Evolutionary conservation across 2,888 invertebrate species (phyloP), one percentile per base, ranked within the genome.

Genomic region (Deilephila elpenor): DNA sequence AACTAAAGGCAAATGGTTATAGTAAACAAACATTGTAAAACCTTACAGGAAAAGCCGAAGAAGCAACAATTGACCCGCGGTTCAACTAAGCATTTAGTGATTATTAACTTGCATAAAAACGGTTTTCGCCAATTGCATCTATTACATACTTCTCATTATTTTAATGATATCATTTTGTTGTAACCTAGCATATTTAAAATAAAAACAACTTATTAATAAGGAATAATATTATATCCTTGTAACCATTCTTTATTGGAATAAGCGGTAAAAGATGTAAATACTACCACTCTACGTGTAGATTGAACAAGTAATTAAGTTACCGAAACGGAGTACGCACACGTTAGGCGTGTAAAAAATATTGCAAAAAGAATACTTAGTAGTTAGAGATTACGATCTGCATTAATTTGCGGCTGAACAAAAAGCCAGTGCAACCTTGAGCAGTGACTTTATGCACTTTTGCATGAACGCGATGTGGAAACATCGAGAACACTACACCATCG

Each of bases 1-100:
- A 67, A 25, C 25, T 17, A 14, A 51, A 67, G 67, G 25, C 25
- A 67, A 44, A 67, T 25, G 51, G 25, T 80, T 79, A 83, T 84
- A 82, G 78, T 78, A 78, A 80, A 83, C 79, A 75, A 78, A 77
- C 79, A 83, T 84, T 80, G 81, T 80, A 78, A 80, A 81, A 79
- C 82, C 78, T 76, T 80, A 78, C 75, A 75, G 75, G 80, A 80
- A 83, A 81, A 83, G 82, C 82, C 80, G 80, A 80, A 78, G 79
- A 75, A 79, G 79, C 77, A 70, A 71, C 71, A 77, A 76, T 78
- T 82, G 82, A 83, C 82, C 83, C 75, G 76, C 71, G 76, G 80
- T 77, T 80, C 79, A 75, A 78, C 75, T 25, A 44, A 44, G 67
- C 67, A 51, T 51, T 51, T 67, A 67, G 51, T 73, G 73, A 77